These are phyloP conservation scores for Troilus luridus DNA, from an alignment of 2,888 invertebrate species.

Conservation along the genomic window DNA sequence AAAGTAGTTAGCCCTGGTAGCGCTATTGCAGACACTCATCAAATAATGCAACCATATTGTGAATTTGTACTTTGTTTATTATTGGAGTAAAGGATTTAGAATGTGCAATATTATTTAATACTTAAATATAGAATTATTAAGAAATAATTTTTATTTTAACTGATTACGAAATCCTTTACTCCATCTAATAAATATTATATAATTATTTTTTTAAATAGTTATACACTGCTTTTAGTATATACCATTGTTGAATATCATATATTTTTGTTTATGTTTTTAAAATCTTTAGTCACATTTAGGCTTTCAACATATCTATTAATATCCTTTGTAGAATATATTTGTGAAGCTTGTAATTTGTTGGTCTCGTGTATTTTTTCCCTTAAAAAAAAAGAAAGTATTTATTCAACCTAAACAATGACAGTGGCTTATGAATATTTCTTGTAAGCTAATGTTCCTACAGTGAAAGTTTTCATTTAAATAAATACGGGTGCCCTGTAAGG, in stretches of 20 bases:
- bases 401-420: not conserved
- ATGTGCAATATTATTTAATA: not conserved
- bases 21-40: too few relatives aligned
- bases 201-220: not conserved
- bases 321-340: not conserved
- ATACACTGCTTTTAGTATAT: not conserved
- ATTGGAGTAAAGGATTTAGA: conserved; percentile 25
- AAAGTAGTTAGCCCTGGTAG: too few relatives aligned
- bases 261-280: not conserved
- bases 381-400: not conserved
- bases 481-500: not conserved
- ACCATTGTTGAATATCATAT: not conserved
- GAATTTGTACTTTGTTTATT: too few relatives aligned
- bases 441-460: not conserved
- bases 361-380: not conserved
- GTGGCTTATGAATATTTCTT: not conserved
- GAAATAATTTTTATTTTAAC: not conserved
- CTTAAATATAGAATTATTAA: not conserved
- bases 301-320: not conserved
- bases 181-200: not conserved
- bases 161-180: not conserved
- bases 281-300: not conserved
- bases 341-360: not conserved
- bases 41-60: too few relatives aligned
- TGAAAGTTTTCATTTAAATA: not conserved